Conservation (phyloP, 1,140 invertebrate genomes). For the Papilio xuthus region DNA sequence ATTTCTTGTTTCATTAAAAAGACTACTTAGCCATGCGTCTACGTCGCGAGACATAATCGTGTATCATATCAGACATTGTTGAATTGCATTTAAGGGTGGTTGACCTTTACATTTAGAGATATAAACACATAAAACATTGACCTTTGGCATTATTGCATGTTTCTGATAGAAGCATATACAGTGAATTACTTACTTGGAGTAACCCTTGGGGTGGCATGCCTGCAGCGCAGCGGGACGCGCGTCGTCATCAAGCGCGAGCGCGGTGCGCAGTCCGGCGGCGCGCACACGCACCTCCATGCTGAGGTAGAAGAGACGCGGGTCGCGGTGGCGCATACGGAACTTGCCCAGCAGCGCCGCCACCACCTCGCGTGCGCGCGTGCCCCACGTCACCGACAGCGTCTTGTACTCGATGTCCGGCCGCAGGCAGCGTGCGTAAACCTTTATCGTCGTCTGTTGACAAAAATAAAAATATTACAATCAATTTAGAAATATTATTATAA, state of each 20-base stretch:
- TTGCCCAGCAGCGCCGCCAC: constrained; percentile 92
- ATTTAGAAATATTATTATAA: too few relatives aligned
- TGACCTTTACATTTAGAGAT: too few relatives aligned
- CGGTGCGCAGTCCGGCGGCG: constrained; percentile 89
- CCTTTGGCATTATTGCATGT: too few relatives aligned
- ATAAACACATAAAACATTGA: too few relatives aligned
- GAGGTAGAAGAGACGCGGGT: constrained; percentile 95
- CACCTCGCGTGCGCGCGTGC: constrained; percentile 93
- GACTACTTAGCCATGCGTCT: too few relatives aligned
- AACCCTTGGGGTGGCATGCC: constrained; percentile 94
- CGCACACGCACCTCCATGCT: constrained; percentile 96
- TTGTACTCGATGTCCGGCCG: constrained; percentile 97
- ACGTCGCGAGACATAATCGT: too few relatives aligned
- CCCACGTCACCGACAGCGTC: constrained; percentile 92
- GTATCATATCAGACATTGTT: too few relatives aligned
- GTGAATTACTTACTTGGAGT: constrained; percentile 87
- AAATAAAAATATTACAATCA: constrained; percentile 35
- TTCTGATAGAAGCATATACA: too few relatives aligned
- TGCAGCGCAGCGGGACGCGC: constrained; percentile 93
- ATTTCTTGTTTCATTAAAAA: too few relatives aligned
- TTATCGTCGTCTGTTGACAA: constrained; percentile 91
- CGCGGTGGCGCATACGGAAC: constrained; percentile 94
- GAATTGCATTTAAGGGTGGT: too few relatives aligned
- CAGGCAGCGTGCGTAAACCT: constrained; percentile 93
- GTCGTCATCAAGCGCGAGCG: constrained; percentile 93